phyloP scores from a whole-genome alignment of 2,888 invertebrate genomes.

The Diaprepes abbreviatus region DNA sequence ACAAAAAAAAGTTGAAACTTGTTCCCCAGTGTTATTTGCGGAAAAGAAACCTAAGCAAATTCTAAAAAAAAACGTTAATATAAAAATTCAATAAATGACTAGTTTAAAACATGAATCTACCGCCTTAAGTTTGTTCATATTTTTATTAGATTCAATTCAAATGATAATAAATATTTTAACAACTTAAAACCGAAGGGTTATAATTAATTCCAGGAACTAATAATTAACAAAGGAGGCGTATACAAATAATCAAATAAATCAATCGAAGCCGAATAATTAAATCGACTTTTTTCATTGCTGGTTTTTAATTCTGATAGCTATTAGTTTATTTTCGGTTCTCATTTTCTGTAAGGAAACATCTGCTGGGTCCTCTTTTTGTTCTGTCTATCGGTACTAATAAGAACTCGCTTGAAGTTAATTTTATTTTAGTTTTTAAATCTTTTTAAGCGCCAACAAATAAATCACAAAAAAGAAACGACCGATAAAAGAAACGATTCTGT shows the following conservation, averaged over 20 bases:
- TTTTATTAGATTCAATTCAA: slow-evolving; percentile 5
- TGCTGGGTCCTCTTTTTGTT: slow-evolving; percentile 1
- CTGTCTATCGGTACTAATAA: not conserved
- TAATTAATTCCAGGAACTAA: not conserved
- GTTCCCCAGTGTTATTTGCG: no score
- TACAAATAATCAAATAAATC: slow-evolving; percentile 8
- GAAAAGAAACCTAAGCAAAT: no score
- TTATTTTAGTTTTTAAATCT: not conserved
- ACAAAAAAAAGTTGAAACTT: no score
- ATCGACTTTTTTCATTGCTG: slow-evolving; percentile 5
- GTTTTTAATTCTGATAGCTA: not conserved
- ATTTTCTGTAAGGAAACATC: slow-evolving; percentile 1
- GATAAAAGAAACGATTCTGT: no score
- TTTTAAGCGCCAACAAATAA: not conserved
- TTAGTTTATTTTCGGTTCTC: not conserved
- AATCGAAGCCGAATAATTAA: slow-evolving; percentile 7
- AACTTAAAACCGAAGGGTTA: slow-evolving; percentile 2
- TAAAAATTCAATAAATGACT: no score
- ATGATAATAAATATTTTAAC: slow-evolving; percentile 5
- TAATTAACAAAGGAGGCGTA: slow-evolving; percentile 2
- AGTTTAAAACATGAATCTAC: no score
- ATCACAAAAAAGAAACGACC: no score
- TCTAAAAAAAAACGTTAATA: no score
- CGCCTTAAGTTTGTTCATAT: not conserved
- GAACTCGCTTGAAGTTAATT: not conserved